Percentiles rank a stretch among this genome's conserved stretches.
Evolutionary conservation across 1,140 invertebrate genomes (phyloP).

Genomic region (Heliconius eleuchia): DNA sequence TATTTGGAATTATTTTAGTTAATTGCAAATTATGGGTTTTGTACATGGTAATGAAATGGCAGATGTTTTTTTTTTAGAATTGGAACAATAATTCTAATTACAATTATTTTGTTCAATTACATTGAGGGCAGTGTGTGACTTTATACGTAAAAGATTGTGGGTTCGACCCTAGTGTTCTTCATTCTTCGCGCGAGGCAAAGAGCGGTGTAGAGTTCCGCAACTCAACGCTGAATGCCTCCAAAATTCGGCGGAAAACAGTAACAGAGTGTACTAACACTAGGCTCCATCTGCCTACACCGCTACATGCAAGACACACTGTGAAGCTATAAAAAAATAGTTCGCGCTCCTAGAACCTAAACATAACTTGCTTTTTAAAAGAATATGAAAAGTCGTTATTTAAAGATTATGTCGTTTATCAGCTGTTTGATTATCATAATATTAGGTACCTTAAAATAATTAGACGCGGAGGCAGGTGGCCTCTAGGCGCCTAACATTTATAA

Average conservation of each 20-base stretch:
- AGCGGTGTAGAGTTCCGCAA: too few species aligned
- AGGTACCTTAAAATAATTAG: conserved; percentile 18
- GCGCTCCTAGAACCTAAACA: neutral
- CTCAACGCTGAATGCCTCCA: too few species aligned
- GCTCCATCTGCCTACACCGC: too few species aligned
- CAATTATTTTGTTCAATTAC: neutral
- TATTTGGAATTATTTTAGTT: conserved; percentile 2
- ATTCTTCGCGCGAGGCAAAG: too few species aligned
- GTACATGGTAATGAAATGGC: neutral
- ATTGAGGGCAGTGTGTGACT: too few species aligned
- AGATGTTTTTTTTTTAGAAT: conserved; percentile 12
- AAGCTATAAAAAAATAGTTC: neutral
- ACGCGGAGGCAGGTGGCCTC: neutral
- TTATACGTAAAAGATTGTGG: too few species aligned
- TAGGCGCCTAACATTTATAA: neutral
- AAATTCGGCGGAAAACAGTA: too few species aligned
- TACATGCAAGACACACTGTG: too few species aligned
- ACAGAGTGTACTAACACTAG: neutral
- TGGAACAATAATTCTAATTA: neutral
- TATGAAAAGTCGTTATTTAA: conserved; percentile 1
- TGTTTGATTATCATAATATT: conserved; percentile 28
- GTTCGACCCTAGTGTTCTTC: too few species aligned
- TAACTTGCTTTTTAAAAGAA: neutral
- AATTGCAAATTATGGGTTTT: conserved; percentile 11
- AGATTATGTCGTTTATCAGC: conserved; percentile 13